Base-by-base conservation (phyloP, 2,888 invertebrate genomes). In the Heliconius ethilla region DNA sequence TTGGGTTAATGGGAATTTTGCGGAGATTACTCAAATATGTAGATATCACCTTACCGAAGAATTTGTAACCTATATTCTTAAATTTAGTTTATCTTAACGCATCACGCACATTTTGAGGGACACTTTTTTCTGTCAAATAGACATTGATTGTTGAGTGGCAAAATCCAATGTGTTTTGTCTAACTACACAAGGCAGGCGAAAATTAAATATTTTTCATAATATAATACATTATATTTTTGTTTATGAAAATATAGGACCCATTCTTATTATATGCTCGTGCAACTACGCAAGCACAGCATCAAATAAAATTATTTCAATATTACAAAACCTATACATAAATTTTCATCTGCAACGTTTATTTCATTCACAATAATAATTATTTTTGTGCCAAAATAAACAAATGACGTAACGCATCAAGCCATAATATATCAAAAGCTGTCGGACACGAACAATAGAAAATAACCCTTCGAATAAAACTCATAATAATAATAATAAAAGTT, bases 391-490 rank as follows among this genome's bases (percentile, higher is more conserved):
- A 74, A 79, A 74, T 76, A 79, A 79, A 78, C 59, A 69, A 33
- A 67, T 69, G 79, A 76, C 70, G 70, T 70, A 78, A 80, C 66
- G 73, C 69, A 45, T 70, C 79, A 70, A 69, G 33, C 18, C n/a
- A 79, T 70, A 74, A 84, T 83, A 80, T 72, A 84, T 84, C 81
- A 84, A 62, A 62, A 81, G 80, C 78, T 81, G 81, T 82, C 81
- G 81, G 63, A 67, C 84, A 81, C 82, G 85, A 84, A 86, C 86
- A 87, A 87, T 86, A 84, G 83, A 84, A 82, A 86, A 87, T 87
- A 85, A 86, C 88, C 87, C 87, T 89, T 87, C 75, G 67, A 79
- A 75, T 75, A 82, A 83, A 76, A 79, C 29, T 66, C 37, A 62
- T 70, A 77, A 78, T 80, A 80, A 77, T 80, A 80, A 77, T 77